Conservation (phyloP, 2,888 invertebrate genomes). For the Caprella mutica region DNA sequence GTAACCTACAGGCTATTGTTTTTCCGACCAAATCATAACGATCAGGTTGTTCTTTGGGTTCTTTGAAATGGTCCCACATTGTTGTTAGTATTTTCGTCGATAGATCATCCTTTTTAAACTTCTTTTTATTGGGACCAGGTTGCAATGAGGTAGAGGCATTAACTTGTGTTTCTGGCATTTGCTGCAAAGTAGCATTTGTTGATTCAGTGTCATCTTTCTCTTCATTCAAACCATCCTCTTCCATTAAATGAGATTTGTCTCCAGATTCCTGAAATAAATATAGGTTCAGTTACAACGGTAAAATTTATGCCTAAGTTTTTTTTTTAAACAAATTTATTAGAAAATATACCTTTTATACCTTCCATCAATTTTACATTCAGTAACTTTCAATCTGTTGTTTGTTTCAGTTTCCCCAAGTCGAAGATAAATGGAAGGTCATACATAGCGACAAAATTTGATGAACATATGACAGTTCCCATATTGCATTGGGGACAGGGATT, state of each 20-base stretch:
- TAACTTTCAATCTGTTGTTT: not conserved
- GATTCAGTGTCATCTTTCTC: conserved; percentile 4
- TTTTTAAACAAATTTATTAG: not conserved
- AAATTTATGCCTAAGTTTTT: conserved; percentile 1
- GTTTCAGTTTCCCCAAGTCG: conserved; percentile 13
- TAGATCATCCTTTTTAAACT: conserved; percentile 10
- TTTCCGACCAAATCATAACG: conserved; percentile 11
- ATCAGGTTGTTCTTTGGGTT: conserved; percentile 14
- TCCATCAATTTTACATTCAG: too few species aligned
- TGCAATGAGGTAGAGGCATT: conserved; percentile 12
- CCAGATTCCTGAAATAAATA: conserved; percentile 6
- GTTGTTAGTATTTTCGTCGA: conserved; percentile 10
- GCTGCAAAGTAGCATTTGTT: conserved; percentile 7
- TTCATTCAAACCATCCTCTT: conserved; percentile 5
- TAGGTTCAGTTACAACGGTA: conserved; percentile 1
- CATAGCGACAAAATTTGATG: conserved; percentile 1
- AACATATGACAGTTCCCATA: conserved; percentile 9
- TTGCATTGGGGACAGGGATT: not conserved
- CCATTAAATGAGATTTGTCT: conserved; percentile 11
- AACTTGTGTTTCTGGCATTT: conserved; percentile 11
- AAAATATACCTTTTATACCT: conserved; percentile 5
- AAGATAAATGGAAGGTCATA: conserved; percentile 3
- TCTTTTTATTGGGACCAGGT: conserved; percentile 16
- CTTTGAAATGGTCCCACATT: conserved; percentile 16
- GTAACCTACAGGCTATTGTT: conserved; percentile 10